phyloP scores from a whole-genome alignment of 2,113 vertebrate species.

The Eupsittula cactorum region DNA sequence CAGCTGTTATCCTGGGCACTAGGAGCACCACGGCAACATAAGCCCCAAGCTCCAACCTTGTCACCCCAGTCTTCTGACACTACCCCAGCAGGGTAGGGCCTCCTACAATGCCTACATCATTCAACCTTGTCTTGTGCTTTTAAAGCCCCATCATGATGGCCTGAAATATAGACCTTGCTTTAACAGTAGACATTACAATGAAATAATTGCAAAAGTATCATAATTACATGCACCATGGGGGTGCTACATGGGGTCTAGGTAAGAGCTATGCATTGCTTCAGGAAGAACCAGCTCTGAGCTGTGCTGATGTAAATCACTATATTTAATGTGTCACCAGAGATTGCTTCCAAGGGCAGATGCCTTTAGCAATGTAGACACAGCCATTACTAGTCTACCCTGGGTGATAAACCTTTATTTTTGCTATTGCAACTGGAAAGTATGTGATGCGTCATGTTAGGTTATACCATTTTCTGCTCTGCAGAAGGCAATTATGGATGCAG shows the following conservation, averaged over 20 bases:
- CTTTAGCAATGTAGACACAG: not conserved
- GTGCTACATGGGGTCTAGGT: not conserved
- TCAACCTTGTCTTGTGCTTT: rapidly evolving
- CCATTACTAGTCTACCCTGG: too few species aligned
- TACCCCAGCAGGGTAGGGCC: too few species aligned
- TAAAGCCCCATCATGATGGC: rapidly evolving
- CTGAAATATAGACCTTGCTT: not conserved
- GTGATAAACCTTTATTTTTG: not conserved
- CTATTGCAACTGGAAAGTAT: not conserved
- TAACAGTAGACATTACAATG: rapidly evolving
- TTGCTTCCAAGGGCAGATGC: not conserved
- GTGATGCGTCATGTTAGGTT: not conserved
- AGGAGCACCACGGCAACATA: not conserved
- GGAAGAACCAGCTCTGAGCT: not conserved
- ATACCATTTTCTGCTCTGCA: not conserved
- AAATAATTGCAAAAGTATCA: rapidly evolving
- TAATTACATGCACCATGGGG: rapidly evolving
- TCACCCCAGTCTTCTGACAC: rapidly evolving
- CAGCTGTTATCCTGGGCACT: too few species aligned
- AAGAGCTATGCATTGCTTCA: not conserved
- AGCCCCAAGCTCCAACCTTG: not conserved
- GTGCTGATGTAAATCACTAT: rapidly evolving
- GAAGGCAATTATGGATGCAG: not conserved
- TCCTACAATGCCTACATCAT: rapidly evolving
- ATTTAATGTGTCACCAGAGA: not conserved